These are phyloP conservation scores for Formica exsecta DNA, from an alignment of 1,140 invertebrate genomes.

Conservation along the genomic window DNA sequence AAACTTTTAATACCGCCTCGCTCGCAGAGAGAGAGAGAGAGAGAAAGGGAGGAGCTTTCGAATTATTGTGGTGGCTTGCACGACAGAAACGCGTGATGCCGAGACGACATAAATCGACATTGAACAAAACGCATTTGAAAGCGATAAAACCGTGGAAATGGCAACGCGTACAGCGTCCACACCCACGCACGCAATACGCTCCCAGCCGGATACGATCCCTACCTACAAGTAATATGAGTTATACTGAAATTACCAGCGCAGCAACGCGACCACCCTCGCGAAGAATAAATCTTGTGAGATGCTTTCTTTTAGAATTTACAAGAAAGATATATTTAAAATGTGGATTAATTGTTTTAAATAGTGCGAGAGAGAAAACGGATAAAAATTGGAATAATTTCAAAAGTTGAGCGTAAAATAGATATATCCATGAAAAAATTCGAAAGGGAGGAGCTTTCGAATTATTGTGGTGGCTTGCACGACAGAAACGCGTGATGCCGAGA, in stretches of 20 bases:
- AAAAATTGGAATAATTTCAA: not conserved
- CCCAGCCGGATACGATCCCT: conserved; percentile 21
- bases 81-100: conserved; percentile 15
- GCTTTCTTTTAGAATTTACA: not conserved
- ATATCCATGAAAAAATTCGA: not conserved
- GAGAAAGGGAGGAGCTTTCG: not conserved
- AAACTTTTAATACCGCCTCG: conserved; percentile 59
- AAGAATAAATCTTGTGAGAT: not conserved
- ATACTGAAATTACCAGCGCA: conserved; percentile 44
- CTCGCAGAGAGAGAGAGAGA: conserved; percentile 19
- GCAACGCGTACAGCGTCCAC: conserved; percentile 36
- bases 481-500: conserved; percentile 24
- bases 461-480: conserved; percentile 6
- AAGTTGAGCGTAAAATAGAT: not conserved
- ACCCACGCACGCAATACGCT: conserved; percentile 39
- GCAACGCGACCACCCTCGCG: not conserved
- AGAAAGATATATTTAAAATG: not conserved
- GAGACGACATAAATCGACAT: conserved; percentile 45
- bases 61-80: conserved; percentile 35
- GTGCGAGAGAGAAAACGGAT: not conserved
- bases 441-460: conserved; percentile 28
- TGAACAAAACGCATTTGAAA: conserved; percentile 40
- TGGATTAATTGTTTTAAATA: not conserved
- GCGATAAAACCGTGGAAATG: conserved; percentile 43
- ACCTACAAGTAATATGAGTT: conserved; percentile 47